phyloP scores from a whole-genome alignment of 2,797 vertebrate species.

The Dryobates pubescens region DNA sequence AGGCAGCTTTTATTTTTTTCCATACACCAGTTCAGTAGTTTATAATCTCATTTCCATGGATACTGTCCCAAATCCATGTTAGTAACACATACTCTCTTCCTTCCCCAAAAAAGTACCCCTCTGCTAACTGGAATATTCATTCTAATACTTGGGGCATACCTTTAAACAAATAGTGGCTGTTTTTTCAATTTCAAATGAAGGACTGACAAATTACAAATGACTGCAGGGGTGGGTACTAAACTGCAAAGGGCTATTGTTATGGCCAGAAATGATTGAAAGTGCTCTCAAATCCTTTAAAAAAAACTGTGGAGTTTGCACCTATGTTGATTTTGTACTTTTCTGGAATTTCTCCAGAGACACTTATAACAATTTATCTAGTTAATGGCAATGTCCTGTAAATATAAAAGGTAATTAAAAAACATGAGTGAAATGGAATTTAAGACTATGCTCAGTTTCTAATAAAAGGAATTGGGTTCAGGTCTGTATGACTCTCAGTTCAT shows the following conservation, averaged over 20 bases:
- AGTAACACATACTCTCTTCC: background rate
- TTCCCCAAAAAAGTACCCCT: background rate
- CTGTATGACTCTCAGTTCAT: background rate
- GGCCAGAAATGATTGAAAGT: constrained; percentile 31
- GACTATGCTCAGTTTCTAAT: background rate
- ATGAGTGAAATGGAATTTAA: constrained; percentile 25
- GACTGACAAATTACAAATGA: background rate
- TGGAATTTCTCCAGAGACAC: constrained; percentile 51
- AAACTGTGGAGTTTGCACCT: background rate
- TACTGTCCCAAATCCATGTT: background rate
- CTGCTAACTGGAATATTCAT: constrained; percentile 1
- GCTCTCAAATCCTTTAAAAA: constrained; percentile 22
- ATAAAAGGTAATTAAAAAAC: constrained; percentile 18
- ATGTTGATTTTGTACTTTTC: constrained; percentile 30
- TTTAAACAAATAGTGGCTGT: constrained; percentile 24
- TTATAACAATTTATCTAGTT: constrained; percentile 30
- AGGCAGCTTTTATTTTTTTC: background rate
- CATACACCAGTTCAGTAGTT: background rate
- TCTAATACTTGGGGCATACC: constrained; percentile 13
- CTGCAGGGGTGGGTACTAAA: background rate
- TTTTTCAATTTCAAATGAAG: constrained; percentile 24
- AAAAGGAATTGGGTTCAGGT: background rate
- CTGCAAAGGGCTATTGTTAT: constrained; percentile 3
- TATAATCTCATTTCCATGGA: background rate
- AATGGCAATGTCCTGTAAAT: constrained; percentile 37